Evolutionary conservation across 2,113 vertebrate genomes (phyloP).

Genomic region (Lota lota): DNA sequence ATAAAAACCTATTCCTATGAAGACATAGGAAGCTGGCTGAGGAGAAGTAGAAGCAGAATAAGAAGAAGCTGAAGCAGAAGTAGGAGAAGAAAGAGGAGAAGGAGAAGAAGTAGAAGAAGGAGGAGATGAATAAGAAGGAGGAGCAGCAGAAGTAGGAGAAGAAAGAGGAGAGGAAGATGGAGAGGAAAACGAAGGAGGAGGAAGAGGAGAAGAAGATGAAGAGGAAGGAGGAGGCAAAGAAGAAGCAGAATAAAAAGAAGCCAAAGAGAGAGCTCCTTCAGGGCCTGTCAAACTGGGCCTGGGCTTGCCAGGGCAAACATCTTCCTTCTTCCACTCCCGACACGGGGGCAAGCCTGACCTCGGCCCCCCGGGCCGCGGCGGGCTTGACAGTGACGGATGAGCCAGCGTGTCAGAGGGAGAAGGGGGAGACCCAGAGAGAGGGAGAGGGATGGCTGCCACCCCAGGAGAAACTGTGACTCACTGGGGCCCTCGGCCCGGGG

Average conservation of each 20-base stretch:
- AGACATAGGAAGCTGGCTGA: too few relatives aligned
- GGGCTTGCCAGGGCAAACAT: slow-evolving; percentile 59
- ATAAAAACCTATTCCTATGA: too few relatives aligned
- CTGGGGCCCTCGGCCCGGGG: slow-evolving; percentile 40
- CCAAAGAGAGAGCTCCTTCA: slow-evolving; percentile 9
- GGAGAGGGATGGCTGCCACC: slow-evolving; percentile 42
- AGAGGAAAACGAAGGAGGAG: slow-evolving; percentile 33
- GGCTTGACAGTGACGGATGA: slow-evolving; percentile 67
- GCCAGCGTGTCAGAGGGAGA: slow-evolving; percentile 52
- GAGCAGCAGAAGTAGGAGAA: too few relatives aligned
- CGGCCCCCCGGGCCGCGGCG: slow-evolving; percentile 38
- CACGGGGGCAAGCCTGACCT: slow-evolving; percentile 50
- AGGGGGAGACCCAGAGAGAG: slow-evolving; percentile 47
- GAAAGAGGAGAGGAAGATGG: slow-evolving; percentile 24
- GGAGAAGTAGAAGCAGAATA: too few relatives aligned
- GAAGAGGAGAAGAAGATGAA: slow-evolving; percentile 6
- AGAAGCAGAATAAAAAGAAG: too few relatives aligned
- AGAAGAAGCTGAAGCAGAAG: too few relatives aligned
- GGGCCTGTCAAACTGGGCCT: slow-evolving; percentile 49
- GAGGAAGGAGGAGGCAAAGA: too few relatives aligned
- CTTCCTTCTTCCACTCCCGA: slow-evolving; percentile 47
- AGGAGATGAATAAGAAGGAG: too few relatives aligned
- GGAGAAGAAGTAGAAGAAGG: too few relatives aligned
- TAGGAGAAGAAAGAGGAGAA: too few relatives aligned
- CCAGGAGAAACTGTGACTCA: slow-evolving; percentile 70